A percentile compares a stretch with the other conserved stretches of the same genome.
These are phyloP conservation scores for Diglossa cyanea DNA, from an alignment of 2,797 vertebrate species.

Conservation along the genomic window DNA sequence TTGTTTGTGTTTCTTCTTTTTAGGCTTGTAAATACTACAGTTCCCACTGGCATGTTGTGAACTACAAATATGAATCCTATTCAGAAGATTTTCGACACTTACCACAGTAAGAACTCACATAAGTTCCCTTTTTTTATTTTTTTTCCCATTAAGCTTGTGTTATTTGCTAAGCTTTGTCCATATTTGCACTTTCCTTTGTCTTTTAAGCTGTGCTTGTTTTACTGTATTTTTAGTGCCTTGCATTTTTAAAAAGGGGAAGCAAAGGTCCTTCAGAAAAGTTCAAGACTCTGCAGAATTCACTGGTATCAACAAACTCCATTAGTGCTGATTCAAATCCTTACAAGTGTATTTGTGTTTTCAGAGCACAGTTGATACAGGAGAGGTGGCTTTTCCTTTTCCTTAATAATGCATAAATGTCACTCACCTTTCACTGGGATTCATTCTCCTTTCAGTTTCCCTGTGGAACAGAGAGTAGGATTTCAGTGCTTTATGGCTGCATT, in stretches of 20 bases:
- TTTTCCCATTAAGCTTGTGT: neutral
- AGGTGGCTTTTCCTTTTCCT: neutral
- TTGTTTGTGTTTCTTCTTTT: constrained; percentile 43
- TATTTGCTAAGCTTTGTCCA: neutral
- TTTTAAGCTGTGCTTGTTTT: neutral
- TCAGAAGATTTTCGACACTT: constrained; percentile 92
- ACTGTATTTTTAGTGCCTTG: neutral
- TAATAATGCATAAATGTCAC: constrained; percentile 55
- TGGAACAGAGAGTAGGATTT: neutral
- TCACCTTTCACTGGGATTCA: constrained; percentile 18
- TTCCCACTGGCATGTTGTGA: constrained; percentile 90
- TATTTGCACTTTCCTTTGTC: constrained; percentile 33
- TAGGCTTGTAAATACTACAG: constrained; percentile 97
- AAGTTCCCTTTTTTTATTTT: neutral
- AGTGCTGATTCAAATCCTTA: constrained; percentile 35
- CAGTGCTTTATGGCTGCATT: neutral
- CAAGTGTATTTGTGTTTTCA: neutral
- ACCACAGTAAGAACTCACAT: constrained; percentile 83
- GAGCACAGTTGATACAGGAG: constrained; percentile 6
- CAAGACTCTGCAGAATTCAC: constrained; percentile 51
- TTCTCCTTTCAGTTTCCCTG: neutral
- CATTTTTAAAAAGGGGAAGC: constrained; percentile 41
- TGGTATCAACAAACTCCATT: constrained; percentile 13
- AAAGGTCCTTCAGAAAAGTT: constrained; percentile 44
- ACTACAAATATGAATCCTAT: constrained; percentile 93